Conservation (phyloP, 2,797 vertebrate species). For the Poecilia wingei region DNA sequence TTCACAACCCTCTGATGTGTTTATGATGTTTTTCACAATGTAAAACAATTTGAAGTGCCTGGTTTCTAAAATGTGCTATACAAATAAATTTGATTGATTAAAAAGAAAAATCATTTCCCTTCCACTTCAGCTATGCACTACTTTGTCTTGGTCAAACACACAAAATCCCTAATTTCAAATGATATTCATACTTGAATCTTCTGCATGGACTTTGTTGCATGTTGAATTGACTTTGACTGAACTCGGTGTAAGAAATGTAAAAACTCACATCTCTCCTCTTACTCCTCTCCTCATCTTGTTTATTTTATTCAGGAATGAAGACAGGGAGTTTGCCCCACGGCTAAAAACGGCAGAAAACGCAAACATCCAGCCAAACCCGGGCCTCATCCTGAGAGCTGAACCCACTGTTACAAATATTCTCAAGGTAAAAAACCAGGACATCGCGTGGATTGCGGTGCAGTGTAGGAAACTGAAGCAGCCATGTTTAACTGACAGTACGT, state of each 20-base stretch:
- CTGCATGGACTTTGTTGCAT: not conserved
- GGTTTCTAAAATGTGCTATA: no score
- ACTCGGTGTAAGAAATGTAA: not conserved
- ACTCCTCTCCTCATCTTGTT: slow-evolving; percentile 35
- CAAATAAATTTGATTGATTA: no score
- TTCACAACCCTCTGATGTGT: no score
- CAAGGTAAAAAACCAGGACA: slow-evolving; percentile 80
- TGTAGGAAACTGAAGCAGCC: not conserved
- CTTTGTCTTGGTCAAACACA: not conserved
- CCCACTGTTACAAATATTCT: slow-evolving; percentile 98
- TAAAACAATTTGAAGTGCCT: no score
- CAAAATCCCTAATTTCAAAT: not conserved
- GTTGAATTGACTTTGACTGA: not conserved
- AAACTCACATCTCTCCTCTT: not conserved
- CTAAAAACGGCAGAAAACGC: slow-evolving; percentile 93
- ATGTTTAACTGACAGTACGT: not conserved
- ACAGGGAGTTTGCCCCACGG: slow-evolving; percentile 90
- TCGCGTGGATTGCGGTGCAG: not conserved
- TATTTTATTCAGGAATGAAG: slow-evolving; percentile 81
- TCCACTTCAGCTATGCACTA: not conserved
- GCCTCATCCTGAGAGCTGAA: slow-evolving; percentile 94
- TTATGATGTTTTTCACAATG: no score
- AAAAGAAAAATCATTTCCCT: no score
- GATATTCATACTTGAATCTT: not conserved
- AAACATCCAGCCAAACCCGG: slow-evolving; percentile 96